Evolutionary conservation across 1,140 invertebrate genomes (phyloP), one percentile per base, ranked within the genome.

Genomic region (Musca domestica): DNA sequence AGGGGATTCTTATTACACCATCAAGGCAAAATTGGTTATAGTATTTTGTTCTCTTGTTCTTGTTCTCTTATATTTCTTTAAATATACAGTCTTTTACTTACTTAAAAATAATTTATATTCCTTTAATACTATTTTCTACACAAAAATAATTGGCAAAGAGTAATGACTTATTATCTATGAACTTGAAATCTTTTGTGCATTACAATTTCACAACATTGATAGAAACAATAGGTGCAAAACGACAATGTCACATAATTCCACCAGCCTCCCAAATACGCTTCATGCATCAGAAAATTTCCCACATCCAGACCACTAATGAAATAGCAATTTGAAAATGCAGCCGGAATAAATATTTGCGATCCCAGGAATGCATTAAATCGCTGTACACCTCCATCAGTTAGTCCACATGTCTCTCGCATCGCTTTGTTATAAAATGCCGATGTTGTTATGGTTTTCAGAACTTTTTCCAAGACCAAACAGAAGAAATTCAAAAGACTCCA

Each of bases 401-500:
- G 22, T 2, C 47, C 27, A 10, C 41, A 47, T 5, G 27, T 52
- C 15, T 65, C 23, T 46, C 46, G 20, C 23, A 68, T 27, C 72
- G 56, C 23, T 2, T 22, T 27, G 14, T 27, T 75, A 69, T 74
- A 85, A 47, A 69, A 74, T 68, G 73, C 76, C 73, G 85, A 86
- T 27, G 70, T 73, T 23, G 77, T 71, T 19, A 81, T 80, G 30
- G 82, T 74, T 19, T 81, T 83, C 47, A 88, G 87, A 22, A 89
- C 58, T 66, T 86, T 84, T 83, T 96, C 94, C 20, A 93, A 79
- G 5, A 86, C 83, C 23, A 95, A 83, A 47, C 92, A 93, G 14
- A 90, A 72, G 75, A 90, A 95, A 82, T 97, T 97, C 0, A 95
- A 80, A 9, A 88, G 67, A 6, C 91, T 87, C 95, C 95, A 98